Base-by-base conservation (phyloP, 2,113 vertebrate genomes). In the Anguilla japonica region DNA sequence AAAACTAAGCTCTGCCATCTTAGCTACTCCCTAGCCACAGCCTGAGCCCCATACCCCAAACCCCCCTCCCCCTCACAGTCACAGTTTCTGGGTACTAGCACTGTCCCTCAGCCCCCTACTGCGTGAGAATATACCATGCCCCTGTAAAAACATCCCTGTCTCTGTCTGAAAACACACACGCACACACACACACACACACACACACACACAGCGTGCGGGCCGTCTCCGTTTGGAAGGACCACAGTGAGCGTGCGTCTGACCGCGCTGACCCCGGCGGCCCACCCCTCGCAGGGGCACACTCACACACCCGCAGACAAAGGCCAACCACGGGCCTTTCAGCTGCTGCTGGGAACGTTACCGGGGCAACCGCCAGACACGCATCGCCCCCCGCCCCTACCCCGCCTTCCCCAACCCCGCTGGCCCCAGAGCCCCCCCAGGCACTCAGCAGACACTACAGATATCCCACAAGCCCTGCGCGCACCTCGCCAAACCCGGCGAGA, bases 391-490 rank as follows among this genome's bases (percentile, higher is more conserved):
- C 50, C 50, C 50, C 85, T n/a, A n/a, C 50, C 50, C 50, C 50
- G 4, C 7, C 50, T 53, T 53, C 50, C 50, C 50, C 7, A 53
- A 53, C 60, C 82, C 83, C 89, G 89, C 83, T 71, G 88, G 87
- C 53, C 67, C 84, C 78, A 14, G 50, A 53, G 1, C 71, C 79
- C 29, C 85, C 85, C 85, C 87, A 91, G 91, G 71, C 90, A 91
- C 79, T 90, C 92, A 83, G 71, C 71, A 75, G 71, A 75, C 71
- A 93, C 93, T 93, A 94, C 90, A 91, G 88, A 86, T 89, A 89
- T 93, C 90, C 85, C 91, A 93, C 92, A 89, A 89, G 91, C 91
- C 92, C 91, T 95, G 29, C 26, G 89, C 90, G 84, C 90, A 85
- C 90, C 91, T 87, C 88, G 90, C 89, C 91, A 34, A 67, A 75